These are phyloP conservation scores for Paramormyrops hopkinsi DNA, from an alignment of 2,797 vertebrate genomes.

Conservation along the genomic window DNA sequence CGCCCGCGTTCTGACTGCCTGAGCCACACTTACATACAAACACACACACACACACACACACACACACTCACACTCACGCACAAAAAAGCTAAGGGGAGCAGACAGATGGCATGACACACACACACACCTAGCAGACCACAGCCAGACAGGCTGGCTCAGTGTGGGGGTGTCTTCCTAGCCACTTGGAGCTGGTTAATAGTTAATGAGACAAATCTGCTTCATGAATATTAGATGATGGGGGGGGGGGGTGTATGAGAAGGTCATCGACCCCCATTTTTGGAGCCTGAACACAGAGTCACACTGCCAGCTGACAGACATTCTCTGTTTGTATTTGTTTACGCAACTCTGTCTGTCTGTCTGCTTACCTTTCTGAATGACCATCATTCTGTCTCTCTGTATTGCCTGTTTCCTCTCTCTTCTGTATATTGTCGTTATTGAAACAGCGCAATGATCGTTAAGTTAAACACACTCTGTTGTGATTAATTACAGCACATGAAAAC, in stretches of 20 bases:
- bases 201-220: conserved; percentile 51
- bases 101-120: conserved; percentile 4
- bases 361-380: neutral
- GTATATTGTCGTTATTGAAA: neutral
- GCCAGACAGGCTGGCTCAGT: neutral
- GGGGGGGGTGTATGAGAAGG: neutral
- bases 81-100: neutral
- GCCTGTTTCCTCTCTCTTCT: neutral
- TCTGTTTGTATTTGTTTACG: neutral
- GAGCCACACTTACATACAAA: neutral
- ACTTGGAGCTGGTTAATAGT: conserved; percentile 35
- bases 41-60: neutral
- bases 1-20: neutral
- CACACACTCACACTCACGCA: neutral
- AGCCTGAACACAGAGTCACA: neutral
- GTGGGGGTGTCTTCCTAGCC: neutral
- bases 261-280: neutral
- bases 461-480: neutral
- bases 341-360: neutral
- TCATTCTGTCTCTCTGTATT: neutral
- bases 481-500: neutral
- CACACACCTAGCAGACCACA: neutral
- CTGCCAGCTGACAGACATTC: neutral
- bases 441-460: neutral
- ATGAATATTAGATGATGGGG: conserved; percentile 58